Conservation (phyloP, 2,888 invertebrate genomes). For the Stomorhina lunata region DNA sequence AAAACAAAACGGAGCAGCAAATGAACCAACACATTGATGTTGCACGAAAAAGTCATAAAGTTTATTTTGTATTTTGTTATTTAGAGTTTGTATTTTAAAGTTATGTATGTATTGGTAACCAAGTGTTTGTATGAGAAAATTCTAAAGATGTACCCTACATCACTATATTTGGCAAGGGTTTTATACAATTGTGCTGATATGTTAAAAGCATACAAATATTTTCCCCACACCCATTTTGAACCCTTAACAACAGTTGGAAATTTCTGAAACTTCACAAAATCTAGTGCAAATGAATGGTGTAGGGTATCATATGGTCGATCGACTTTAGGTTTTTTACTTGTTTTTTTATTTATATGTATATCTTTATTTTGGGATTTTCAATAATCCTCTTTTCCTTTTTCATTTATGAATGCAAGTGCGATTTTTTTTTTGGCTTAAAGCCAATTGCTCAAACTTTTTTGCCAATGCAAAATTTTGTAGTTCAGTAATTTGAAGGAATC, state of each 20-base stretch:
- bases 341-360: background rate
- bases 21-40: constrained; percentile 12
- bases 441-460: constrained; percentile 45
- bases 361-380: constrained; percentile 19
- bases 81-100: constrained; percentile 35
- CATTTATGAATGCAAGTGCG: background rate
- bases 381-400: constrained; percentile 45
- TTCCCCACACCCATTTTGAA: no score
- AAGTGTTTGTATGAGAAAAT: constrained; percentile 28
- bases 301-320: no score
- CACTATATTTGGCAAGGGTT: no score
- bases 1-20: constrained; percentile 1
- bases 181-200: no score
- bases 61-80: constrained; percentile 45
- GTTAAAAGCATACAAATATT: no score
- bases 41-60: constrained; percentile 23
- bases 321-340: background rate
- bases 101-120: constrained; percentile 24
- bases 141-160: no score
- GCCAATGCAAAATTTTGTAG: constrained; percentile 11
- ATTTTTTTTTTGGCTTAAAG: constrained; percentile 35
- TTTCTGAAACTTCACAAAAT: no score
- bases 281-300: no score
- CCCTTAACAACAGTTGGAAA: no score
- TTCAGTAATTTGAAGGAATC: background rate